A percentile compares a stretch with the other conserved stretches of the same genome.
phyloP scores from a whole-genome alignment of 2,797 vertebrate species.

The Aselliscus stoliczkanus region DNA sequence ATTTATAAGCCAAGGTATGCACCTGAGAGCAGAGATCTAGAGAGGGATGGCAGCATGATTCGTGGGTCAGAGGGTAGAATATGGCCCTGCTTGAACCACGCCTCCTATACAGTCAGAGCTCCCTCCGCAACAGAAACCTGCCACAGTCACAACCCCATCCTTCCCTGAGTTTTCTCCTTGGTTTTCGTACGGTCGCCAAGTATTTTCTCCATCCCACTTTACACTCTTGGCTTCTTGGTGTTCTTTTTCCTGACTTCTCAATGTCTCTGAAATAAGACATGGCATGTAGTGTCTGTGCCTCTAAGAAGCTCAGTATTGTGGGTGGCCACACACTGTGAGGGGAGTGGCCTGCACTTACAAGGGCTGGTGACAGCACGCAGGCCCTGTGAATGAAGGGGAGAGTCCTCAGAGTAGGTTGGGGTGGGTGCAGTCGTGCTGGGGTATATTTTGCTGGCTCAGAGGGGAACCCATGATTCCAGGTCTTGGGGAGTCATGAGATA shows the following conservation, averaged over 20 bases:
- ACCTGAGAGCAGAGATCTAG: not conserved
- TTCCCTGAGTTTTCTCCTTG: not conserved
- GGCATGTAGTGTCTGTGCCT: not conserved
- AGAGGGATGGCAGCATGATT: not conserved
- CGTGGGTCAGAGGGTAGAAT: not conserved
- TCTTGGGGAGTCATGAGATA: not conserved
- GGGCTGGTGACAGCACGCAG: fast-evolving
- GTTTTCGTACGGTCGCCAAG: not conserved
- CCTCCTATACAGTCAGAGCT: not conserved
- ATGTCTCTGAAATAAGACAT: not conserved
- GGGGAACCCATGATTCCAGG: not conserved
- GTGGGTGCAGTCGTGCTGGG: too few species aligned
- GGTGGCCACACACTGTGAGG: fast-evolving
- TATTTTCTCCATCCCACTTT: not conserved
- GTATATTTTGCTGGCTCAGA: not conserved
- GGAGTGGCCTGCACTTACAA: not conserved
- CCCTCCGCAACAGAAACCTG: not conserved
- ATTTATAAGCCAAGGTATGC: not conserved
- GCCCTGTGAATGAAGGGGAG: not conserved
- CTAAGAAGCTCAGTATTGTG: not conserved
- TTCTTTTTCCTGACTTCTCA: not conserved
- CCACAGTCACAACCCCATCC: fast-evolving
- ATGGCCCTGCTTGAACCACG: fast-evolving
- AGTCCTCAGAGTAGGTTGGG: not conserved
- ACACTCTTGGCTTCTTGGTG: not conserved